Percentiles rank a stretch among this genome's conserved stretches.
Conservation (phyloP, 2,113 vertebrate genomes). For the Nyctibius bracteatus region DNA sequence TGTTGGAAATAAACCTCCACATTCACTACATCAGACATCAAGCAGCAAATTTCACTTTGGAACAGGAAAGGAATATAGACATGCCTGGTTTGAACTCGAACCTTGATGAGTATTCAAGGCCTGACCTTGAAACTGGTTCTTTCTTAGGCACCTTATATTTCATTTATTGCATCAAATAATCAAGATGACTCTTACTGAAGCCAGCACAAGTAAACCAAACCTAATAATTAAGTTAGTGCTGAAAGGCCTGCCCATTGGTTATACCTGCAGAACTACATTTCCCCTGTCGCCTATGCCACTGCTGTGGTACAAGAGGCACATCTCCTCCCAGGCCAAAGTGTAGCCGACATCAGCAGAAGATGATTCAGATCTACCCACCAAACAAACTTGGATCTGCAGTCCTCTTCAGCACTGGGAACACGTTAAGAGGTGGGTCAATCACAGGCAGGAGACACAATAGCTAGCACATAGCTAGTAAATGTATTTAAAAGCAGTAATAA, state of each 20-base stretch:
- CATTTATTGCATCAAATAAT: not conserved
- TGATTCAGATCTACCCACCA: not conserved
- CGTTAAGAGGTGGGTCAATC: not conserved
- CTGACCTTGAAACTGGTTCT: not conserved
- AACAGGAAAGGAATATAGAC: not conserved
- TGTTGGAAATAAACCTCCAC: not conserved
- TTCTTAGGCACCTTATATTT: not conserved
- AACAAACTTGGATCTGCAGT: not conserved
- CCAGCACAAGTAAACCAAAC: not conserved
- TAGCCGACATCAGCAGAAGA: not conserved
- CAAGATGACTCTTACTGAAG: not conserved
- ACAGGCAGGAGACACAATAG: not conserved
- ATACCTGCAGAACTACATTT: conserved; percentile 13
- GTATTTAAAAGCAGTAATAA: not conserved
- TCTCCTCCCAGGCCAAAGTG: not conserved
- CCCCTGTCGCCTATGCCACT: not conserved
- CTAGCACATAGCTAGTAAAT: not conserved
- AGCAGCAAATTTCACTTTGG: not conserved
- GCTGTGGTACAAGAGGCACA: not conserved
- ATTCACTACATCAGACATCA: not conserved
- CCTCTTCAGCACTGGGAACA: not conserved
- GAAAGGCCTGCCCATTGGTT: not conserved
- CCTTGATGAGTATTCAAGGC: not conserved
- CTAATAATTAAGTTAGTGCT: not conserved
- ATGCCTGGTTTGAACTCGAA: not conserved